These are phyloP conservation scores for Agrochola lota DNA, from an alignment of 2,888 invertebrate species.

Conservation along the genomic window DNA sequence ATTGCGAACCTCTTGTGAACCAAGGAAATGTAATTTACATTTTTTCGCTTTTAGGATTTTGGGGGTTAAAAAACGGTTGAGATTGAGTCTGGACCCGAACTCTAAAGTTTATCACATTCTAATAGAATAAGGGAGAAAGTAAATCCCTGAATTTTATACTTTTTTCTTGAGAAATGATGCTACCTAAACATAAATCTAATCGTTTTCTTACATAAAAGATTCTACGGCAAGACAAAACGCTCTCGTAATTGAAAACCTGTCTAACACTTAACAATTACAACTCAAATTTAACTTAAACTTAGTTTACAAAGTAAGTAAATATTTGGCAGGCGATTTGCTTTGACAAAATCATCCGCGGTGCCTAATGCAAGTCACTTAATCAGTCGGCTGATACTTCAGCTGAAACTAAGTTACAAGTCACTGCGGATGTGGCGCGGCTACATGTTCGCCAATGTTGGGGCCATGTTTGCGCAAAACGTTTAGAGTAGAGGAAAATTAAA, in stretches of 20 bases:
- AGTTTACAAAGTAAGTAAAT: conserved; percentile 55
- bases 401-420: conserved; percentile 66
- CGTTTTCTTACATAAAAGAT: background rate
- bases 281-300: conserved; percentile 29
- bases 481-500: background rate
- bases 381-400: conserved; percentile 64
- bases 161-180: background rate
- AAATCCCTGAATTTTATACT: background rate
- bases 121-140: conserved; percentile 25
- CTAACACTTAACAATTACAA: conserved; percentile 16
- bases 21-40: conserved; percentile 59
- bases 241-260: background rate
- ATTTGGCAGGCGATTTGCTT: conserved; percentile 68
- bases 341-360: conserved; percentile 68
- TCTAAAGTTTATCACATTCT: conserved; percentile 29
- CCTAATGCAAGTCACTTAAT: conserved; percentile 74
- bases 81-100: conserved; percentile 43
- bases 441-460: conserved; percentile 30
- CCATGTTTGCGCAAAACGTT: conserved; percentile 30
- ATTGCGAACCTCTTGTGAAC: conserved; percentile 62
- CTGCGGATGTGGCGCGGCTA: conserved; percentile 25
- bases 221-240: background rate
- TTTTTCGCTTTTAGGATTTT: conserved; percentile 51
- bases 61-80: conserved; percentile 36
- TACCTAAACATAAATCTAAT: conserved; percentile 3